Percentiles rank a stretch among this genome's conserved stretches.
Conservation (phyloP, 2,113 vertebrate genomes). For the Zingel zingel region DNA sequence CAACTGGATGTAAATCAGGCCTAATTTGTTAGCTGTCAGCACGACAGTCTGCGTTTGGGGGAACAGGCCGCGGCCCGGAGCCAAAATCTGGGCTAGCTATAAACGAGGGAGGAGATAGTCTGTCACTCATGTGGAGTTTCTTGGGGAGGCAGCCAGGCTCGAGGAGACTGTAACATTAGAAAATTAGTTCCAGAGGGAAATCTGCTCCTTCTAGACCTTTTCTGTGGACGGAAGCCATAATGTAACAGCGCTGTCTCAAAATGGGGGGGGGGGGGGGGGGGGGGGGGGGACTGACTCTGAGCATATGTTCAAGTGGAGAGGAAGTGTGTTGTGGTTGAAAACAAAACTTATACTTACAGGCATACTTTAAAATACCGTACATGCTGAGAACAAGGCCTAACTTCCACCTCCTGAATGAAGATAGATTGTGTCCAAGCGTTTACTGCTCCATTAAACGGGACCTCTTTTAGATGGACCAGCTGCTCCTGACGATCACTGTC, state of each 20-base stretch:
- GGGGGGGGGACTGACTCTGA: slow-evolving; percentile 52
- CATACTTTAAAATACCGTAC: slow-evolving; percentile 40
- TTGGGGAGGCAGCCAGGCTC: slow-evolving; percentile 73
- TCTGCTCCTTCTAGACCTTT: slow-evolving; percentile 72
- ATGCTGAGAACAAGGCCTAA: slow-evolving; percentile 56
- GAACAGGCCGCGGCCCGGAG: slow-evolving; percentile 72
- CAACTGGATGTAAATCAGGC: slow-evolving; percentile 85
- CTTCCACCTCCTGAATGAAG: slow-evolving; percentile 50
- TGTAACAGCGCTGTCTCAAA: slow-evolving; percentile 65
- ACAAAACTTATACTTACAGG: slow-evolving; percentile 59
- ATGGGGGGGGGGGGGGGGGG: not conserved
- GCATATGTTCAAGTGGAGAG: slow-evolving; percentile 69
- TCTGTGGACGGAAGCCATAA: slow-evolving; percentile 71
- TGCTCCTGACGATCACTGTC: slow-evolving; percentile 61
- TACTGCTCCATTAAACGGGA: slow-evolving; percentile 51
- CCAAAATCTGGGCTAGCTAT: slow-evolving; percentile 77
- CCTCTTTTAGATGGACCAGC: slow-evolving; percentile 49
- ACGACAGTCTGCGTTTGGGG: slow-evolving; percentile 82
- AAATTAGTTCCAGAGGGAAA: slow-evolving; percentile 86
- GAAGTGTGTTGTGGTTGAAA: slow-evolving; percentile 70
- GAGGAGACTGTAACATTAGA: slow-evolving; percentile 77
- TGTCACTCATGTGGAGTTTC: slow-evolving; percentile 82
- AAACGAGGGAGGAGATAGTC: slow-evolving; percentile 77
- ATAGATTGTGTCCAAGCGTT: slow-evolving; percentile 34
- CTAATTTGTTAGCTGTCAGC: slow-evolving; percentile 89